Percentiles rank a stretch among this genome's conserved stretches.
Evolutionary conservation across 1,140 invertebrate genomes (phyloP).

Genomic region (Protaetia brevitarsis): DNA sequence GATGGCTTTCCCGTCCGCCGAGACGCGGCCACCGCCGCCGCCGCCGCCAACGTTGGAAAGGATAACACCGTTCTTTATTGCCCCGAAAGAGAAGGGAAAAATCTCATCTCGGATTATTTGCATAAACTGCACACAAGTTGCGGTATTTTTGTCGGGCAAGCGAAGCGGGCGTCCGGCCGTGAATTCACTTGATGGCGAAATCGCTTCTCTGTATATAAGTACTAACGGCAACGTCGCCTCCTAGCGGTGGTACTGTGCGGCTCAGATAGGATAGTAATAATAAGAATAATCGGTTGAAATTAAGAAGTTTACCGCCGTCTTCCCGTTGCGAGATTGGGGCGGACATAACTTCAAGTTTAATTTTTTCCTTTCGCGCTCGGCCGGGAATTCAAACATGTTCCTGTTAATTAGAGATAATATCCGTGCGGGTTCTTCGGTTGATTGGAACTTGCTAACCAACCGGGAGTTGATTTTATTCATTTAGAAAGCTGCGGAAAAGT

Average conservation of each 20-base stretch:
- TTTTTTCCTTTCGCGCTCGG: conserved; percentile 24
- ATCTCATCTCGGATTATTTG: conserved; percentile 48
- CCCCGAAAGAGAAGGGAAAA: conserved; percentile 41
- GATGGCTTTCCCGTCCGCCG: background rate
- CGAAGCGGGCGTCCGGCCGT: conserved; percentile 23
- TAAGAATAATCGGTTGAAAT: conserved; percentile 35
- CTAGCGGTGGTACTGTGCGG: conserved; percentile 24
- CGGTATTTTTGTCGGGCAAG: conserved; percentile 28
- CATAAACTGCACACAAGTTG: conserved; percentile 44
- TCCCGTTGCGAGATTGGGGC: conserved; percentile 15
- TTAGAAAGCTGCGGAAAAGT: background rate
- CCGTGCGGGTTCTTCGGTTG: background rate
- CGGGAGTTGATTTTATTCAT: background rate
- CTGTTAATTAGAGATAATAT: conserved; percentile 28
- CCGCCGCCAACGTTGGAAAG: background rate
- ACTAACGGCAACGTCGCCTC: no score
- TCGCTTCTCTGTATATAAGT: conserved; percentile 21
- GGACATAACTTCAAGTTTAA: conserved; percentile 30
- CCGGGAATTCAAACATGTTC: conserved; percentile 27
- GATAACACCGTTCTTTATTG: conserved; percentile 43
- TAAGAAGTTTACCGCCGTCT: conserved; percentile 32
- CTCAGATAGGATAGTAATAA: conserved; percentile 38
- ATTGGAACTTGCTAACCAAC: background rate
- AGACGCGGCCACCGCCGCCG: background rate
- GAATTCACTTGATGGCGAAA: conserved; percentile 23